Evolutionary conservation across 1,140 invertebrate species (phyloP).

Genomic region (Araneus ventricosus): DNA sequence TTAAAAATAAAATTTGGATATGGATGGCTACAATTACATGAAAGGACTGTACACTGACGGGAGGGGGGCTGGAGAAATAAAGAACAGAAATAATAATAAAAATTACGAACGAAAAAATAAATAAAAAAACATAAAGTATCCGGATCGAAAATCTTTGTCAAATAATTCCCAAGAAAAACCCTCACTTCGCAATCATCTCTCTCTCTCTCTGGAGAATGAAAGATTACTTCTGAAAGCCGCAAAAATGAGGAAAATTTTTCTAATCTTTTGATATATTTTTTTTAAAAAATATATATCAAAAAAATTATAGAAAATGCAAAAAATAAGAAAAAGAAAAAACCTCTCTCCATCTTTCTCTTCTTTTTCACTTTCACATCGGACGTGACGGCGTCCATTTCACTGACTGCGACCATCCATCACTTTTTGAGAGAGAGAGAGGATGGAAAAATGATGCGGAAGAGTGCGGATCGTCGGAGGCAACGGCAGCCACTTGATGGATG

Average conservation of each 20-base stretch:
- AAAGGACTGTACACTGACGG: too few relatives aligned
- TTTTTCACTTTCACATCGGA: conserved; percentile 60
- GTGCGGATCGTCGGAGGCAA: conserved; percentile 65
- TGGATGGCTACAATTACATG: not conserved
- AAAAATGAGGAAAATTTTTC: conserved; percentile 65
- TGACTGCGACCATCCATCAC: conserved; percentile 72
- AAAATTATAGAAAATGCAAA: not conserved
- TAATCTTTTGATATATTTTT: conserved; percentile 51
- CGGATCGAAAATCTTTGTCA: conserved; percentile 19
- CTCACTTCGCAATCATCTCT: not conserved
- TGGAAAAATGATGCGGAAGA: conserved; percentile 75
- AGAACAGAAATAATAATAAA: not conserved
- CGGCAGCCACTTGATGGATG: conserved; percentile 68
- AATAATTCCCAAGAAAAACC: not conserved
- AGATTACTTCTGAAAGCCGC: conserved; percentile 58
- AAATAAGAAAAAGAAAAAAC: not conserved
- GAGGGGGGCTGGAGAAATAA: not conserved
- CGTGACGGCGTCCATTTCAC: conserved; percentile 69
- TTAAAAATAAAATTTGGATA: not conserved
- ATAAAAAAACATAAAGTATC: not conserved
- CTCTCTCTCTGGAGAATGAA: conserved; percentile 9
- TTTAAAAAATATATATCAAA: not conserved
- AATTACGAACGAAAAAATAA: not conserved
- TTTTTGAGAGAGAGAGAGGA: conserved; percentile 51
- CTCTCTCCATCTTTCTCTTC: conserved; percentile 22